phyloP scores from a whole-genome alignment of 2,797 vertebrate species.

The Gadopsis marmoratus region DNA sequence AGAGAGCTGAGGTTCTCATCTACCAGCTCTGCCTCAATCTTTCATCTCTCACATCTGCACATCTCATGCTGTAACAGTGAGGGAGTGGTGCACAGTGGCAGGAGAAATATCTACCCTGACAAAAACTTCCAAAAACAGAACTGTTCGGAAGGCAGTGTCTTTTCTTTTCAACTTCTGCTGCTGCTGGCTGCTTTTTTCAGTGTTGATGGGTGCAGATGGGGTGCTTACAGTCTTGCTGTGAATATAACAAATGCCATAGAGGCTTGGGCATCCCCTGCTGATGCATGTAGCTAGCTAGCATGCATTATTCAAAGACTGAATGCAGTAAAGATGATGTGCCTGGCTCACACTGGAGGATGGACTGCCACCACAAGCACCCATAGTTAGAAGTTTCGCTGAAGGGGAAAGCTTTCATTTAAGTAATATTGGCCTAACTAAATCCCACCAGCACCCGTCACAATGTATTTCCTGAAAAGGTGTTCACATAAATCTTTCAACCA shows the following conservation, averaged over 20 bases:
- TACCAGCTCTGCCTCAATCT: slow-evolving; percentile 30
- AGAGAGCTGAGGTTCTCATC: slow-evolving; percentile 38
- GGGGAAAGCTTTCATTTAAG: slow-evolving; percentile 23
- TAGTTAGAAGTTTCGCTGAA: slow-evolving; percentile 41
- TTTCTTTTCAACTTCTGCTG: slow-evolving; percentile 24
- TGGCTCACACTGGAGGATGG: slow-evolving; percentile 59
- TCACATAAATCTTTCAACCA: not conserved
- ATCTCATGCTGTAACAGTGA: slow-evolving; percentile 31
- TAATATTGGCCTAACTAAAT: slow-evolving; percentile 13
- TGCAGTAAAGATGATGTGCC: slow-evolving; percentile 73
- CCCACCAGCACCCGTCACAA: not conserved
- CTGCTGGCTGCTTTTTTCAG: slow-evolving; percentile 41
- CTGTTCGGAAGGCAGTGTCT: slow-evolving; percentile 22
- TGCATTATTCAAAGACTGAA: slow-evolving; percentile 81
- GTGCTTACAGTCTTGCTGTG: slow-evolving; percentile 62
- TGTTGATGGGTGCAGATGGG: slow-evolving; percentile 64
- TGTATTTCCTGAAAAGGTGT: slow-evolving; percentile 15
- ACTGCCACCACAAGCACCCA: slow-evolving; percentile 34
- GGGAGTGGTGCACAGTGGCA: not conserved
- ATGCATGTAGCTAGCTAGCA: slow-evolving; percentile 72
- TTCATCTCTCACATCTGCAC: slow-evolving; percentile 49
- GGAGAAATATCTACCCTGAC: slow-evolving; percentile 34
- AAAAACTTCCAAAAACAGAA: slow-evolving; percentile 40
- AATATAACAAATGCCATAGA: slow-evolving; percentile 70
- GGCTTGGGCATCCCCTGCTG: slow-evolving; percentile 69